Evolutionary conservation across 1,140 invertebrate genomes (phyloP).

Genomic region (Acromyrmex echinatior): DNA sequence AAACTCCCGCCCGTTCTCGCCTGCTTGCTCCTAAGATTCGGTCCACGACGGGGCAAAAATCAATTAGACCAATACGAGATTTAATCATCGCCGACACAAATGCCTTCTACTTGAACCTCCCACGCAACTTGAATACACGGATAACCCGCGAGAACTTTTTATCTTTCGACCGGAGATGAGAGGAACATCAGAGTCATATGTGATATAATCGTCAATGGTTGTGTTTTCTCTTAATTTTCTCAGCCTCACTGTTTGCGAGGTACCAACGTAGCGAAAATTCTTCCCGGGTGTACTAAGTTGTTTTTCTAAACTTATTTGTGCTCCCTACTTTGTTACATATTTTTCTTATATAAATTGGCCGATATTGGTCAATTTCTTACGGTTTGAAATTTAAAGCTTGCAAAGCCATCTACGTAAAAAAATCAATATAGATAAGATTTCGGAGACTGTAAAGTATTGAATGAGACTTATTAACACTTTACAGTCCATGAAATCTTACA

Average conservation of each 20-base stretch:
- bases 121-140: too few relatives aligned
- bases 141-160: conserved; percentile 8
- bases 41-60: not conserved
- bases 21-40: not conserved
- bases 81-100: not conserved
- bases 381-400: too few relatives aligned
- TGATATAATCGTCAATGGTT: not conserved
- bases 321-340: not conserved
- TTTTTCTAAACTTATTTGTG: not conserved
- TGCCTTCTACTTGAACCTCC: not conserved
- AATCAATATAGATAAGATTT: too few relatives aligned
- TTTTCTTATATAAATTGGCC: too few relatives aligned
- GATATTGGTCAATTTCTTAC: too few relatives aligned
- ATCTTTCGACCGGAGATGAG: not conserved
- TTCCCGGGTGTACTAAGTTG: not conserved
- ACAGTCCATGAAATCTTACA: too few relatives aligned
- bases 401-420: too few relatives aligned
- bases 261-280: not conserved
- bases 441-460: too few relatives aligned
- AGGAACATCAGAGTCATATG: not conserved
- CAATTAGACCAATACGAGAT: not conserved
- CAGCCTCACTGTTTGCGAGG: too few relatives aligned
- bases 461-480: too few relatives aligned
- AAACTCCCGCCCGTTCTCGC: not conserved
- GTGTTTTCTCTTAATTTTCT: not conserved